These are phyloP conservation scores for Plutomurus gul DNA, from an alignment of 1,140 invertebrate species.

Conservation along the genomic window DNA sequence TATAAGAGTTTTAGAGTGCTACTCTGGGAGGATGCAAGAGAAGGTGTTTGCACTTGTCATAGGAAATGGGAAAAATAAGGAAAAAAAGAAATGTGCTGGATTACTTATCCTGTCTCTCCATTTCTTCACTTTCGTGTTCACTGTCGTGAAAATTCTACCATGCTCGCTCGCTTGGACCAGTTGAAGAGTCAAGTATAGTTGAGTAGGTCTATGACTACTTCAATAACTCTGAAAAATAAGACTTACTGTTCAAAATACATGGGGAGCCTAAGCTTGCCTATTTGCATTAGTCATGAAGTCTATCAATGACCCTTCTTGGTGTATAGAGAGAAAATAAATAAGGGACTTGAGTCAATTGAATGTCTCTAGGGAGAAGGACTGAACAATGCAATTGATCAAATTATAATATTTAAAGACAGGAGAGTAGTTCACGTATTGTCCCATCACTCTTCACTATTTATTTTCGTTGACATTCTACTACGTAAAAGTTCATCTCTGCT, in stretches of 20 bases:
- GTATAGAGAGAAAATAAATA: background rate
- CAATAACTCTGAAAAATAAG: background rate
- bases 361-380: background rate
- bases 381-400: too few species aligned
- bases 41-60: slow-evolving; percentile 4
- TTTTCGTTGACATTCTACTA: too few species aligned
- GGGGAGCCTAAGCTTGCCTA: background rate
- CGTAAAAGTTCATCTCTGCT: too few species aligned
- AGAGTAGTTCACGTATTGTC: too few species aligned
- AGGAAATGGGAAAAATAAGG: slow-evolving; percentile 2
- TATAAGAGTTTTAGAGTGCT: background rate
- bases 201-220: background rate
- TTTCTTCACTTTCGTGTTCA: slow-evolving; percentile 9
- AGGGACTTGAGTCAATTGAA: background rate
- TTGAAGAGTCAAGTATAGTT: background rate
- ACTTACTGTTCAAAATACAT: background rate
- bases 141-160: too few species aligned
- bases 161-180: slow-evolving; percentile 2
- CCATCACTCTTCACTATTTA: too few species aligned
- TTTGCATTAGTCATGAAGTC: background rate
- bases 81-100: slow-evolving; percentile 7
- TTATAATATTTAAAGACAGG: too few species aligned
- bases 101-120: background rate
- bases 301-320: background rate
- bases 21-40: background rate